Conservation (phyloP, 2,888 invertebrate genomes). For the Ophonus ardosiacus region DNA sequence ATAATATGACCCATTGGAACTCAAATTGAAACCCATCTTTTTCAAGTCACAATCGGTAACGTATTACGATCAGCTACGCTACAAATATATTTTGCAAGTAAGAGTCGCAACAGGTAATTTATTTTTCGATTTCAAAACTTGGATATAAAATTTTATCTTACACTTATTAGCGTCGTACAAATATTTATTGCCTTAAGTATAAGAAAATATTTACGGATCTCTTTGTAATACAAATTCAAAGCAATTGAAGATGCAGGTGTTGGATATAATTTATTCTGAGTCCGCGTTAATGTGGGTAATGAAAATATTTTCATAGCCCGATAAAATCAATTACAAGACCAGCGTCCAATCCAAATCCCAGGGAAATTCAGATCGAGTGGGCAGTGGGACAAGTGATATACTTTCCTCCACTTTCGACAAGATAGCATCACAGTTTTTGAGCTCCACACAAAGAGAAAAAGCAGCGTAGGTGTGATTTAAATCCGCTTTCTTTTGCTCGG, state of each 20-base stretch:
- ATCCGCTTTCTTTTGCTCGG: constrained; percentile 46
- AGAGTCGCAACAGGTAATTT: not conserved
- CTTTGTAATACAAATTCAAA: constrained; percentile 32
- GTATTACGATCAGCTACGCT: too few species aligned
- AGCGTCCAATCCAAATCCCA: not conserved
- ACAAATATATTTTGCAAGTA: not conserved
- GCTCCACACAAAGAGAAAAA: constrained; percentile 51
- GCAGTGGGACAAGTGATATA: constrained; percentile 49
- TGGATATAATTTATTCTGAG: not conserved
- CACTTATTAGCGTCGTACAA: not conserved
- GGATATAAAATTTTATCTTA: not conserved
- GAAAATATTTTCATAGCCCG: constrained; percentile 28
- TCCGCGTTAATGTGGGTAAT: constrained; percentile 12
- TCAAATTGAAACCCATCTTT: too few species aligned
- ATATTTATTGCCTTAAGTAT: constrained; percentile 2
- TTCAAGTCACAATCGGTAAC: too few species aligned
- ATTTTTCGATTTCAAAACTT: not conserved
- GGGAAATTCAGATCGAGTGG: constrained; percentile 3
- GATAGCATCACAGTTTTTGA: constrained; percentile 47
- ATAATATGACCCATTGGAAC: too few species aligned
- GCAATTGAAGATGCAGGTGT: not conserved
- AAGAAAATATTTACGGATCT: not conserved
- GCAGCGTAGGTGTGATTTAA: constrained; percentile 47
- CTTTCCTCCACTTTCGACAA: constrained; percentile 48
- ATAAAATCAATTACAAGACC: constrained; percentile 36